Evolutionary conservation across 1,140 invertebrate species (phyloP), one percentile per base, ranked within the genome.

Genomic region (Drosophila lacteicornis): DNA sequence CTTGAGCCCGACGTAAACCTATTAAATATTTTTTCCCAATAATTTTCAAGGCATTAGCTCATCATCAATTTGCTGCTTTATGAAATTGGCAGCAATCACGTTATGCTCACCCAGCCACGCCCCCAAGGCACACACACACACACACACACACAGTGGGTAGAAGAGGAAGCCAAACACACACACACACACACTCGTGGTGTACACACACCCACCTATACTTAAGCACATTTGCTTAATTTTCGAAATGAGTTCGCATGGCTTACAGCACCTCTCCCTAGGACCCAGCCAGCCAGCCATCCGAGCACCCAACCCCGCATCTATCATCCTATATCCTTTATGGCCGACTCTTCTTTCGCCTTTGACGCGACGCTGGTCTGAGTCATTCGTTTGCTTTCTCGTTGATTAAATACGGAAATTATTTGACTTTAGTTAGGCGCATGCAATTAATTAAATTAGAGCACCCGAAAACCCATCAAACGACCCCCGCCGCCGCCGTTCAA

Each of bases 331-430:
- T 79, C 51, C 75, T 77, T 77, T 77, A 77, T 71, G 46, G 59
- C 27, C 66, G 43, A 38, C 50, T 76, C 43, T 70, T 59, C 47
- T 59, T 62, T 66, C 43, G 50, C 67, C 53, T 60, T 74, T 55
- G 57, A 50, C 43, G 59, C 27, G 57, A 50, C 47, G 49, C 27
- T 46, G 76, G 47, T 75, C 62, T 81, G 78, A 90, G 57, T 85
- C 81, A 79, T 82, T 74, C 68, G 70, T 79, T 85, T 90, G 67
- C 78, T 79, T 90, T 88, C 67, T 67, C 78, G 63, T 81, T 90
- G 85, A 85, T 85, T 90, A 90, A 90, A 85, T 90, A 81, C 75
- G 67, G 73, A 85, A 90, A 85, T 79, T 82, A 81, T 81, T 90
- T 82, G 79, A 67, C 82, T 85, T 84, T 68, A 77, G 77, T 87